Base-by-base conservation (phyloP, 2,113 vertebrate genomes). In the Catharus minimus region DNA sequence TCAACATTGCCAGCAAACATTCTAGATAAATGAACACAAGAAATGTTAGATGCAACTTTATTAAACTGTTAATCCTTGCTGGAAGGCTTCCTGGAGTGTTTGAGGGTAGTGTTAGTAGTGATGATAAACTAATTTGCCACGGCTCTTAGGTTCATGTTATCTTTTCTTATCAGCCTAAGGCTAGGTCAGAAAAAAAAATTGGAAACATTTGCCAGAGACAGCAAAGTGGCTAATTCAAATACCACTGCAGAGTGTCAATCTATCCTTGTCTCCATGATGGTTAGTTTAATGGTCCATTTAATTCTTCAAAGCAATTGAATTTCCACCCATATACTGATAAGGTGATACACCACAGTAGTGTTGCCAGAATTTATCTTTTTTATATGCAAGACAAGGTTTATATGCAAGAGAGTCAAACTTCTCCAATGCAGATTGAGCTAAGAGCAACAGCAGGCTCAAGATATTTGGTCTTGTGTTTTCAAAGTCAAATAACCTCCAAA, bases 21-120 rank as follows among this genome's bases (percentile, higher is more conserved):
- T 96, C 88, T 95, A 92, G 82, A 91, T 90, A 97, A 96, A 96
- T 91, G 95, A 97, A 95, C 81, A 93, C 75, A 95, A 96, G 94
- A 97, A 97, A 96, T 90, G 93, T 85, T 96, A 97, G 96, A 93
- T 96, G 95, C 91, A 95, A 96, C 94, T 96, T 95, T 97, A 97
- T 97, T 97, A 95, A 96, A 95, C 88, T 96, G 89, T 94, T 97
- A 97, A 97, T 97, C 96, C 95, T 97, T 69, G 97, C 96, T 96
- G 83, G 95, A 95, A 96, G 96, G 97, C 96, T 97, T 97, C 97
- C 97, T 97, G 95, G 47, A 87, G 92, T 94, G 74, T 96, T 95
- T 95, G 92, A 97, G 88, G 64, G 79, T 94, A 95, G 92, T 89
- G 88, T 92, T 95, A 94, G 95, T 86, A 86, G 94, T 95, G 95